phyloP scores from a whole-genome alignment of 2,797 vertebrate species.

The Hylomyscus alleni region DNA sequence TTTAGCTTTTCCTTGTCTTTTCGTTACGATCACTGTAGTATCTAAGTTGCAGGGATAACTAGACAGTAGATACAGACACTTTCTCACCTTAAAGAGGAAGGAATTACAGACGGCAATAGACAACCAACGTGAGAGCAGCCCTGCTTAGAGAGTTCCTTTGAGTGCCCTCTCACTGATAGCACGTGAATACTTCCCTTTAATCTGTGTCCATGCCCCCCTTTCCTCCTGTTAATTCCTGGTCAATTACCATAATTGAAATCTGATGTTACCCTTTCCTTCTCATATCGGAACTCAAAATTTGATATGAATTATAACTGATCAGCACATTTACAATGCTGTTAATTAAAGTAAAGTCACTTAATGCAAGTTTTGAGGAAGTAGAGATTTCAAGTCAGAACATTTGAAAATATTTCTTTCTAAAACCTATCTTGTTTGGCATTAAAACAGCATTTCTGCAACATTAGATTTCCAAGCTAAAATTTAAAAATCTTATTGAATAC shows the following conservation, averaged over 20 bases:
- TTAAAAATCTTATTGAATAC: background rate
- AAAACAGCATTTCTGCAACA: background rate
- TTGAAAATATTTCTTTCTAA: constrained; percentile 29
- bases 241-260: background rate
- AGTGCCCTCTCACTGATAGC: background rate
- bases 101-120: too few relatives aligned
- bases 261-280: background rate
- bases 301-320: background rate
- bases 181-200: background rate
- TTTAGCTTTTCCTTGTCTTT: background rate
- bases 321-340: background rate
- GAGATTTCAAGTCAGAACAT: background rate
- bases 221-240: background rate
- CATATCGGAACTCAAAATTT: constrained; percentile 3
- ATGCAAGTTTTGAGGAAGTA: background rate
- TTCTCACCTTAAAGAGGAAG: background rate
- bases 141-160: background rate
- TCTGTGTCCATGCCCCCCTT: background rate
- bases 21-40: background rate
- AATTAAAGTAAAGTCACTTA: constrained; percentile 19
- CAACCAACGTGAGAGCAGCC: too few relatives aligned
- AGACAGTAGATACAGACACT: too few relatives aligned
- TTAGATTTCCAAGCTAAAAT: constrained; percentile 18
- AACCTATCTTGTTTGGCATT: background rate
- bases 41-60: background rate